These are phyloP conservation scores for Cryptus viduatorius DNA, from an alignment of 2,888 invertebrate genomes.

Conservation along the genomic window DNA sequence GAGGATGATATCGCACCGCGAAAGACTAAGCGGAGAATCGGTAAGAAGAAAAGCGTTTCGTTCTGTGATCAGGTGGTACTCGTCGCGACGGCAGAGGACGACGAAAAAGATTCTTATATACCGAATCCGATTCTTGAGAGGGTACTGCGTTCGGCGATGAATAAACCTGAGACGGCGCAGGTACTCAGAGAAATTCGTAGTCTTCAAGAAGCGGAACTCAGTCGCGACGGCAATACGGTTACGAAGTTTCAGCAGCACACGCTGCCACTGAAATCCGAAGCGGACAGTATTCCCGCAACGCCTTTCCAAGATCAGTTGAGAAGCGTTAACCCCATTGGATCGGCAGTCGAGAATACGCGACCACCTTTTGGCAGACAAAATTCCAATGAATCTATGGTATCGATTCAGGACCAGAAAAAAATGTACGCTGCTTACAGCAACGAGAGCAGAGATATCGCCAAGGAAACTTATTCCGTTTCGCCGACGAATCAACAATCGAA, in stretches of 20 bases:
- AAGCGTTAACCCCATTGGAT: slow-evolving; percentile 79
- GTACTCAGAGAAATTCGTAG: slow-evolving; percentile 86
- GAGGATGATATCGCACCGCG: slow-evolving; percentile 84
- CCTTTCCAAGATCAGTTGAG: slow-evolving; percentile 82
- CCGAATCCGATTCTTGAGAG: slow-evolving; percentile 96
- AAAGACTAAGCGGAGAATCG: slow-evolving; percentile 86
- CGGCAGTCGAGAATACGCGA: slow-evolving; percentile 72
- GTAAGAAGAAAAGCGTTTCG: slow-evolving; percentile 95
- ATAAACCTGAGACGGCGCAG: slow-evolving; percentile 89
- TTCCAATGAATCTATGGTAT: slow-evolving; percentile 76
- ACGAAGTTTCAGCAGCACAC: slow-evolving; percentile 84
- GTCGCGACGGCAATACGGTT: slow-evolving; percentile 81
- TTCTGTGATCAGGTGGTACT: slow-evolving; percentile 97
- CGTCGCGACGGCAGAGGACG: slow-evolving; percentile 96
- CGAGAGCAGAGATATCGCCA: slow-evolving; percentile 76
- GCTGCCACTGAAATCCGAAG: slow-evolving; percentile 84
- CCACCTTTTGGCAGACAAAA: slow-evolving; percentile 75
- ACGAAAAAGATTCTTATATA: slow-evolving; percentile 95
- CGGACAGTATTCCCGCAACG: slow-evolving; percentile 81
- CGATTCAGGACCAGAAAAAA: slow-evolving; percentile 76
- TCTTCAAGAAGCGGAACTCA: slow-evolving; percentile 84
- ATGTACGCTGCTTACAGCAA: slow-evolving; percentile 65
- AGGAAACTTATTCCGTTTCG: slow-evolving; percentile 73
- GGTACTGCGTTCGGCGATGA: slow-evolving; percentile 93
- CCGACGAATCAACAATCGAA: slow-evolving; percentile 70